Evolutionary conservation across 2,797 vertebrate species (phyloP).

Genomic region (Enteromius unitaeniatus): DNA sequence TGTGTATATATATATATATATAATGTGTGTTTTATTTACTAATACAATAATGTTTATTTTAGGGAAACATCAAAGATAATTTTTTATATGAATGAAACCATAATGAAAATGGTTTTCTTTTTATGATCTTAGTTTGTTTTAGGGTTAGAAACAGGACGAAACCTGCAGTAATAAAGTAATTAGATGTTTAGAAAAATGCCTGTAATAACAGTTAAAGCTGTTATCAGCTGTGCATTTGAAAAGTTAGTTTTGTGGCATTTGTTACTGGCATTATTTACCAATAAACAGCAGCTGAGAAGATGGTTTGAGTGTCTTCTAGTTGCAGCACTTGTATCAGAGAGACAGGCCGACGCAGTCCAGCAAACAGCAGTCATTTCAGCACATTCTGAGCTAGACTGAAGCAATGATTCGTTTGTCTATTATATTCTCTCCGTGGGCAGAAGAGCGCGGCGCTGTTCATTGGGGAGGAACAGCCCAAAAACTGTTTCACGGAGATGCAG

Average conservation of each 20-base stretch:
- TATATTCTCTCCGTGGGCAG: constrained; percentile 71
- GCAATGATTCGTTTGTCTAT: constrained; percentile 57
- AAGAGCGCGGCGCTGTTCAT: constrained; percentile 88
- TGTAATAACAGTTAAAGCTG: neutral
- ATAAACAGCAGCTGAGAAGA: constrained; percentile 22
- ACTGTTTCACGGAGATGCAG: constrained; percentile 94
- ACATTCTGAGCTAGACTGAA: constrained; percentile 46
- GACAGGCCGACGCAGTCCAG: constrained; percentile 21
- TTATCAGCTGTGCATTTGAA: too few relatives aligned
- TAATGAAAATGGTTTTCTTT: too few relatives aligned
- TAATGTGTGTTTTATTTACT: too few relatives aligned
- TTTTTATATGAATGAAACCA: too few relatives aligned
- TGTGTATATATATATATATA: too few relatives aligned
- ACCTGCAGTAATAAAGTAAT: neutral
- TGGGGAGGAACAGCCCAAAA: constrained; percentile 94
- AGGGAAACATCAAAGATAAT: neutral
- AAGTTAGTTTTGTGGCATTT: neutral
- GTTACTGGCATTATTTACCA: neutral
- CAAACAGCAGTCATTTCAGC: constrained; percentile 48
- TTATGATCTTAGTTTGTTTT: neutral
- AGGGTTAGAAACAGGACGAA: neutral
- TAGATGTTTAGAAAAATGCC: neutral
- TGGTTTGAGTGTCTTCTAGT: neutral
- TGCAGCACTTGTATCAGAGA: constrained; percentile 16
- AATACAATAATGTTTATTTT: too few relatives aligned